Percentiles rank a stretch among this genome's conserved stretches.
Conservation (phyloP, 2,113 vertebrate species). For the Salvelinus alpinus region DNA sequence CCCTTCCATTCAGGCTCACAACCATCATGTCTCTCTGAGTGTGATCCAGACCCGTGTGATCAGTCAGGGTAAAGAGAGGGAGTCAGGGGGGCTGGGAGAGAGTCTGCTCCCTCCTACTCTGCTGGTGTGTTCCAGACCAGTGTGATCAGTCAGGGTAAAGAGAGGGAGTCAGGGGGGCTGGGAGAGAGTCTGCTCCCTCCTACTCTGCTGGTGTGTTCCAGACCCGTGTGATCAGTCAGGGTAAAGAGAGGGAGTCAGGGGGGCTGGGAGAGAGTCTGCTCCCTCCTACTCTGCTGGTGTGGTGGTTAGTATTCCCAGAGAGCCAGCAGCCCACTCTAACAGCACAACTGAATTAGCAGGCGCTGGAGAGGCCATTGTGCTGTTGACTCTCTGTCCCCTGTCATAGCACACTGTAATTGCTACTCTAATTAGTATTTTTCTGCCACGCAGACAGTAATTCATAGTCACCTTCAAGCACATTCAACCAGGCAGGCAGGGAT, state of each 20-base stretch:
- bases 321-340: not conserved
- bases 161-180: too few relatives aligned
- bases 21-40: too few relatives aligned
- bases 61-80: too few relatives aligned
- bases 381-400: conserved; percentile 64
- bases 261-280: not conserved
- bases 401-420: conserved; percentile 64
- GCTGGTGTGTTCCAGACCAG: too few relatives aligned
- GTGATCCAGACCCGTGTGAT: too few relatives aligned
- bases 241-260: not conserved
- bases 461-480: conserved; percentile 67
- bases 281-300: not conserved
- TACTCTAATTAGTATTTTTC: conserved; percentile 66
- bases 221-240: not conserved
- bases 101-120: too few relatives aligned
- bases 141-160: too few relatives aligned
- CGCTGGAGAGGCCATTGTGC: conserved; percentile 61
- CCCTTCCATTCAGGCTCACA: too few relatives aligned
- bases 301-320: conserved; percentile 1
- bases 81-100: too few relatives aligned
- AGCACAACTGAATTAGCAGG: conserved; percentile 51
- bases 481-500: not conserved
- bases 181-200: too few relatives aligned
- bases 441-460: conserved; percentile 57
- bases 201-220: too few relatives aligned